These are phyloP conservation scores for Phocides pigmalion DNA, from an alignment of 1,140 invertebrate genomes.

Conservation along the genomic window DNA sequence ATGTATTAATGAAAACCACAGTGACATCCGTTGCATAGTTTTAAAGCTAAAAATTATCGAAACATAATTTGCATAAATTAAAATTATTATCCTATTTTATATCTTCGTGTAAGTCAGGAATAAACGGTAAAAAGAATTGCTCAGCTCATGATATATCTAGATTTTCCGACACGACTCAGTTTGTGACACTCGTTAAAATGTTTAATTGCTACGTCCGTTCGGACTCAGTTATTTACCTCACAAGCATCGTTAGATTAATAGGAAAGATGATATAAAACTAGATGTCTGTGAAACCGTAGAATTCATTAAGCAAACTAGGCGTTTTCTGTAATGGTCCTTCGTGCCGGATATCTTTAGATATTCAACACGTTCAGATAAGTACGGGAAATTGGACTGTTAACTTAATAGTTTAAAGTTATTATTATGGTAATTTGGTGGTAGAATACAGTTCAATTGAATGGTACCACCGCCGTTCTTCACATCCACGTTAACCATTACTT, in stretches of 20 bases:
- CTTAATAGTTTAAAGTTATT: neutral
- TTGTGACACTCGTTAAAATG: slow-evolving; percentile 18
- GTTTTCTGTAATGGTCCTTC: slow-evolving; percentile 29
- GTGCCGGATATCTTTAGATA: slow-evolving; percentile 12
- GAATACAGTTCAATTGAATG: too few species aligned
- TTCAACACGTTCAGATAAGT: slow-evolving; percentile 6
- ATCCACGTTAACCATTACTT: too few species aligned
- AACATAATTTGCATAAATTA: too few species aligned
- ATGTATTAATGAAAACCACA: too few species aligned
- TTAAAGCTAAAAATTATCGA: too few species aligned
- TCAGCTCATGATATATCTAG: neutral
- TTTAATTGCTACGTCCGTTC: neutral
- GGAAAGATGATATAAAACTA: slow-evolving; percentile 27
- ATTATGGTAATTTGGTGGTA: too few species aligned
- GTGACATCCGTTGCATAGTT: too few species aligned
- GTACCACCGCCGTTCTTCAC: too few species aligned
- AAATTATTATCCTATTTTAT: too few species aligned
- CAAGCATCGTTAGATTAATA: slow-evolving; percentile 22
- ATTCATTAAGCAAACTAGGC: slow-evolving; percentile 24
- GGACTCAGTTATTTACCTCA: slow-evolving; percentile 19
- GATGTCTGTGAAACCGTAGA: slow-evolving; percentile 7
- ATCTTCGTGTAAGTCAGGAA: too few species aligned
- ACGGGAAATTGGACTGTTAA: neutral
- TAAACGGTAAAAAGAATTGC: neutral
- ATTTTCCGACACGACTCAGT: neutral